Conservation (phyloP, 1,140 invertebrate genomes). For the Dendroctonus valens region DNA sequence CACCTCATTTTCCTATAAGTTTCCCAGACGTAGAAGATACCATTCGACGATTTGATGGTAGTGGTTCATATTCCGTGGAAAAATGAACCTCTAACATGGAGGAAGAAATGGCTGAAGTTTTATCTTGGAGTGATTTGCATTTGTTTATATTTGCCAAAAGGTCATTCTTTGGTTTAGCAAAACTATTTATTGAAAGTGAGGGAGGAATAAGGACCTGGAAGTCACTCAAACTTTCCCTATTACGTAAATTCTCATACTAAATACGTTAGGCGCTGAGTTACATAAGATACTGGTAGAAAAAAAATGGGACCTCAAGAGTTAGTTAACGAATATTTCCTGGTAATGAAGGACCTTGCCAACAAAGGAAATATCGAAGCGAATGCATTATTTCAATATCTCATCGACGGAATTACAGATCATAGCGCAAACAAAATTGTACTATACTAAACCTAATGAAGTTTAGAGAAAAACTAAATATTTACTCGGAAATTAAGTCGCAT, state of each 20-base stretch:
- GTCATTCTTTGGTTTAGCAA: constrained; percentile 39
- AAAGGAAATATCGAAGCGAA: constrained; percentile 38
- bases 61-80: constrained; percentile 35
- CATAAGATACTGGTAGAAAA: constrained; percentile 36
- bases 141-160: constrained; percentile 36
- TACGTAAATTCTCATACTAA: constrained; percentile 36
- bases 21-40: constrained; percentile 36
- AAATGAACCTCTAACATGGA: constrained; percentile 44
- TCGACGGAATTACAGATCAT: constrained; percentile 33
- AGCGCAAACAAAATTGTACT: constrained; percentile 21
- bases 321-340: constrained; percentile 45
- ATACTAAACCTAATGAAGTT: constrained; percentile 28
- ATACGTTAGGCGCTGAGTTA: constrained; percentile 30
- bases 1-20: constrained; percentile 14
- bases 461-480: constrained; percentile 29
- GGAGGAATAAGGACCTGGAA: constrained; percentile 33
- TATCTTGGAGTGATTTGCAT: constrained; percentile 26
- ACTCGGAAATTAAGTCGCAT: no score
- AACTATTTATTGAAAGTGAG: constrained; percentile 43
- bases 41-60: constrained; percentile 36
- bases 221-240: constrained; percentile 35
- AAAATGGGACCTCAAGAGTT: constrained; percentile 40
- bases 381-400: constrained; percentile 36
- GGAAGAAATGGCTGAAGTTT: constrained; percentile 41
- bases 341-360: constrained; percentile 45